A percentile compares a stretch with the other conserved stretches of the same genome.
Evolutionary conservation across 2,113 vertebrate genomes (phyloP).

Genomic region (Diadophis punctatus): DNA sequence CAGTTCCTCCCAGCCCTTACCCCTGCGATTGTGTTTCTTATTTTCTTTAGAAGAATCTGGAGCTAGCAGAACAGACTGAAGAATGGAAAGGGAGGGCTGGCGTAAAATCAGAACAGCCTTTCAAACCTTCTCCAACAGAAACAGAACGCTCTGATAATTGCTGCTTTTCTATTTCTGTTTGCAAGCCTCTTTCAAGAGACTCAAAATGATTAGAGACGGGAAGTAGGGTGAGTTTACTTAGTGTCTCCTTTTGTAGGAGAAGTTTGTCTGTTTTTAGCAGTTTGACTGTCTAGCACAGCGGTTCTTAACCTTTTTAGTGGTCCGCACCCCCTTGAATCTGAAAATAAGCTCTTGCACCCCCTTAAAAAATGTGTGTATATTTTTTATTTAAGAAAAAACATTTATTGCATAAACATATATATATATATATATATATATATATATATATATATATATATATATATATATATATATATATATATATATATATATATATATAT

Average conservation of each 20-base stretch:
- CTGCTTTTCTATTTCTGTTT: not conserved
- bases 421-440: too few species aligned
- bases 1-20: not conserved
- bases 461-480: too few species aligned
- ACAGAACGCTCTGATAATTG: not conserved
- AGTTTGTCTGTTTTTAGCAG: not conserved
- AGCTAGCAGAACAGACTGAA: not conserved
- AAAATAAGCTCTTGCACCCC: too few species aligned
- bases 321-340: too few species aligned
- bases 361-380: too few species aligned
- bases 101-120: not conserved
- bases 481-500: too few species aligned
- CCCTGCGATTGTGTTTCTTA: not conserved
- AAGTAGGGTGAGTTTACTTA: not conserved
- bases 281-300: not conserved
- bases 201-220: not conserved
- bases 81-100: not conserved
- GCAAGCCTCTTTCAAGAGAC: not conserved
- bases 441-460: too few species aligned
- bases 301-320: too few species aligned
- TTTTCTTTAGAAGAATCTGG: not conserved
- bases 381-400: too few species aligned
- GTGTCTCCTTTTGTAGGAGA: not conserved
- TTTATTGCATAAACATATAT: too few species aligned
- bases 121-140: not conserved